phyloP scores from a whole-genome alignment of 2,888 invertebrate species.

The Cistogaster globosa region DNA sequence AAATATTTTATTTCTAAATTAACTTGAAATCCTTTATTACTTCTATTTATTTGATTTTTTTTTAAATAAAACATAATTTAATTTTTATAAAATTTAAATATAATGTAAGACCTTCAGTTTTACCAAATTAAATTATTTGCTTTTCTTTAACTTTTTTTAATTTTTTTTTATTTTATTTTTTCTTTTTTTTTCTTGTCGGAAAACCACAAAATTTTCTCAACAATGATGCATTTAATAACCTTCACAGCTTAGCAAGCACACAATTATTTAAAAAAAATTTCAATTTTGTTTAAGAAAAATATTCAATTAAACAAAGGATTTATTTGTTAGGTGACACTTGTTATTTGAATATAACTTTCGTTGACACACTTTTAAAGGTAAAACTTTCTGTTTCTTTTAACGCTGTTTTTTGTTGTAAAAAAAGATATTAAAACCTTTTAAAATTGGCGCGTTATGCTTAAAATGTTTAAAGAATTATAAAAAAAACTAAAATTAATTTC shows the following conservation, averaged over 20 bases:
- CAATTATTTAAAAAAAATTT: constrained; percentile 54
- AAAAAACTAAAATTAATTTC: no score
- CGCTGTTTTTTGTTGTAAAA: constrained; percentile 12
- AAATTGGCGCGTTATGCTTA: no score
- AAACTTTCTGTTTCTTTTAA: constrained; percentile 27
- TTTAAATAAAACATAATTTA: neutral
- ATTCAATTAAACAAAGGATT: constrained; percentile 59
- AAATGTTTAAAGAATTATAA: no score
- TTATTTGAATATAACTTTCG: constrained; percentile 47
- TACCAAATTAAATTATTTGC: constrained; percentile 13
- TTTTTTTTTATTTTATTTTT: constrained; percentile 4
- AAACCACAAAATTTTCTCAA: constrained; percentile 61
- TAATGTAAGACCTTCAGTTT: constrained; percentile 35
- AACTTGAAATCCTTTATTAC: no score
- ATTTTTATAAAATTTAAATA: neutral
- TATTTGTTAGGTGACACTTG: constrained; percentile 37
- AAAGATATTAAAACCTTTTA: neutral
- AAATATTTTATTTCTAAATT: no score
- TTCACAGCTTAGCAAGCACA: constrained; percentile 66
- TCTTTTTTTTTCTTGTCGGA: constrained; percentile 2
- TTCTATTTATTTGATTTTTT: neutral
- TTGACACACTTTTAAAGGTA: constrained; percentile 51
- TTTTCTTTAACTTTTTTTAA: no score
- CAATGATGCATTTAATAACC: constrained; percentile 65
- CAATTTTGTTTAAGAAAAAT: constrained; percentile 19